Base-by-base conservation (phyloP, 2,888 invertebrate genomes). In the Dasypolia templi region DNA sequence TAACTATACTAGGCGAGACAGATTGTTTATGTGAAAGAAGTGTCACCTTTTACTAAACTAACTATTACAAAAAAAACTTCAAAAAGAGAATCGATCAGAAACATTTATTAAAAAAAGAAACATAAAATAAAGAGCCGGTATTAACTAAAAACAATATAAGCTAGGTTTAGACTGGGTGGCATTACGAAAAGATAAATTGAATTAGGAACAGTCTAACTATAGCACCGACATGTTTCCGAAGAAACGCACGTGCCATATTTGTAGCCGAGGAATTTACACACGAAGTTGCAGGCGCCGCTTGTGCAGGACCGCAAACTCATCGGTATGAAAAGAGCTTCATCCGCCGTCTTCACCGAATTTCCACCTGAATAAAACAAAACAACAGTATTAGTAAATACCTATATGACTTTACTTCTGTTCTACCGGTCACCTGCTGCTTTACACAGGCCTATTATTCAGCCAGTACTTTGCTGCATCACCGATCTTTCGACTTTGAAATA, bases 241-340 rank as follows among this genome's bases (percentile, higher is more conserved):
- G 46, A 49, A 9, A 72, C 5, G 49, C 84, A 84, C 2, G 63
- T n/a, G 1, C 84, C 84, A 26, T 79, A 83, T 12, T 55, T 86
- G 58, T 72, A 85, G 35, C 84, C 84, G 14, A 77, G 71, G 26
- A 78, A 55, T 26, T 65, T 71, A n/a, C 84, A 85, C 32, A 75
- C 26, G 11, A 69, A 72, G 17, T 83, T 64, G 32, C 84, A 85
- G 11, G 56, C 55, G 4, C 75, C 46, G 6, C n/a, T 55, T 1
- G 29, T 35, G 32, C 86, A 85, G 0, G 29, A 14, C 22, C 68
- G 72, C 22, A 84, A 22, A 4, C n/a, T 73, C 68, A 78, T 85
- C 22, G 84, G 84, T 19, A 85, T 74, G 56, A 69, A 58, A 0
- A 85, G 65, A 42, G 65, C 70, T n/a, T 72, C 62, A 2, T 2